phyloP scores from a whole-genome alignment of 2,797 vertebrate genomes.

The Paratrypauchen microcephalus region DNA sequence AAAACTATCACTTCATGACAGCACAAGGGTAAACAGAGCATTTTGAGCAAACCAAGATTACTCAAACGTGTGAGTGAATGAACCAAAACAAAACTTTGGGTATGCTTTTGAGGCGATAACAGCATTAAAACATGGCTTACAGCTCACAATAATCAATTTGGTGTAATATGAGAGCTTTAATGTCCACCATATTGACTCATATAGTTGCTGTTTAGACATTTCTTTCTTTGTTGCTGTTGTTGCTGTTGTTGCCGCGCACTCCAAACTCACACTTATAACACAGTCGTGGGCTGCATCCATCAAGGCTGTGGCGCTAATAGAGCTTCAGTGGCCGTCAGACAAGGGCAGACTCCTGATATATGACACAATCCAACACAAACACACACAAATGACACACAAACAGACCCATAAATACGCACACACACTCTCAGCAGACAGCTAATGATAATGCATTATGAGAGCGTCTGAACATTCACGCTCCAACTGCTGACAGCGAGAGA shows the following conservation, averaged over 20 bases:
- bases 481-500: conserved; percentile 14
- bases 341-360: conserved; percentile 65
- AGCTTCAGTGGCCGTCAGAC: conserved; percentile 68
- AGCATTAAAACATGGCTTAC: too few species aligned
- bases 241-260: conserved; percentile 37
- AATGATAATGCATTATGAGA: conserved; percentile 55
- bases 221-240: conserved; percentile 24
- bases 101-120: too few species aligned
- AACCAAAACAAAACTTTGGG: too few species aligned
- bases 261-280: conserved; percentile 57
- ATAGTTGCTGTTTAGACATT: neutral
- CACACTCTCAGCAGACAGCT: conserved; percentile 33
- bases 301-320: conserved; percentile 68
- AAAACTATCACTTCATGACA: too few species aligned
- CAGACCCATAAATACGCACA: conserved; percentile 39
- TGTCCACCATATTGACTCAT: neutral
- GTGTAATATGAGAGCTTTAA: neutral
- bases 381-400: conserved; percentile 9
- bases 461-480: conserved; percentile 36
- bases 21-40: too few species aligned
- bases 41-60: too few species aligned
- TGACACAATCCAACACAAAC: conserved; percentile 61
- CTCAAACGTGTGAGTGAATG: too few species aligned
- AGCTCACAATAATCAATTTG: too few species aligned
- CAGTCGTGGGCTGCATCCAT: conserved; percentile 65